Conservation (phyloP, 1,140 invertebrate species). For the Brachionus paranguensis region DNA sequence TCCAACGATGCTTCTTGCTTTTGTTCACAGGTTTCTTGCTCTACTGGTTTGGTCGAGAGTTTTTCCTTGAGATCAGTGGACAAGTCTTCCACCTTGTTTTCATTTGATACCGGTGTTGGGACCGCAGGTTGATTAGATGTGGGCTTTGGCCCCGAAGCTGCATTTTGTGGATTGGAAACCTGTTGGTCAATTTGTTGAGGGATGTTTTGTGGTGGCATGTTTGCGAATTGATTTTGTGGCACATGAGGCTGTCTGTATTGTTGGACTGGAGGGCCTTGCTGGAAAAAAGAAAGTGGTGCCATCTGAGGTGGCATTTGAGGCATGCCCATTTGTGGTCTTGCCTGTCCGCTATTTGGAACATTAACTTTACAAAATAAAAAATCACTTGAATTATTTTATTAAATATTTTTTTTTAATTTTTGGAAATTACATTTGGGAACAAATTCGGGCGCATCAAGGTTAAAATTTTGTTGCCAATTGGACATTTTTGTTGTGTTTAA, state of each 20-base stretch:
- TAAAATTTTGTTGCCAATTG: constrained; percentile 37
- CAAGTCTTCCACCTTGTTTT: not conserved
- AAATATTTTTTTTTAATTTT: not conserved
- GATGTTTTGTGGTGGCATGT: not conserved
- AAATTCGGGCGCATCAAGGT: constrained; percentile 37
- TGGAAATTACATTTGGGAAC: constrained; percentile 9
- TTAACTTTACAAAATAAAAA: not conserved
- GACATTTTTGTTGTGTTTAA: not conserved
- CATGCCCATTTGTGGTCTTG: not conserved
- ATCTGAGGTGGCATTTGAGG: not conserved
- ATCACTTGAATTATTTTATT: not conserved
- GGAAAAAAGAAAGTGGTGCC: not conserved
- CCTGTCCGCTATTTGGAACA: not conserved
- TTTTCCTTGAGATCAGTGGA: not conserved
- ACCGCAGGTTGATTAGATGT: not conserved
- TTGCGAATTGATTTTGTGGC: not conserved
- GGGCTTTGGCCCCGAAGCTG: not conserved
- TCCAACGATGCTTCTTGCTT: not conserved
- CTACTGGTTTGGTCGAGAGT: not conserved
- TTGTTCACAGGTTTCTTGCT: not conserved
- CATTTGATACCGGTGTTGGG: not conserved
- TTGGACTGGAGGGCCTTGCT: not conserved
- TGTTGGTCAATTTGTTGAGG: not conserved
- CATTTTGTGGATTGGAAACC: not conserved
- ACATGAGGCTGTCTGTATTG: not conserved